These are phyloP conservation scores for Eilema griseolum DNA, from an alignment of 2,888 invertebrate species.

Conservation along the genomic window DNA sequence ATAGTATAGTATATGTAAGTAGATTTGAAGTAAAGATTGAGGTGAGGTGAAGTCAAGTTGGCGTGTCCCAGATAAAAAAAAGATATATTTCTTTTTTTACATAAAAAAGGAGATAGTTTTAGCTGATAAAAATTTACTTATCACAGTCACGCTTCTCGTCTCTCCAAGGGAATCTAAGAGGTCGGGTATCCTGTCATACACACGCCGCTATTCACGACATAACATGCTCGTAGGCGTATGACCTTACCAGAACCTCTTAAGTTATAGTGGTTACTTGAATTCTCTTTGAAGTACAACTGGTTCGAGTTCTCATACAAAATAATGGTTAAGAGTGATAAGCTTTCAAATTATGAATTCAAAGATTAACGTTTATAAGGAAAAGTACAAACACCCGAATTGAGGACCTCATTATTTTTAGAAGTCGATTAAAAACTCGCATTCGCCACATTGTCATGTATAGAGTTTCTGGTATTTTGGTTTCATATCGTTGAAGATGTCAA, in stretches of 20 bases:
- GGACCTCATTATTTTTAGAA: no score
- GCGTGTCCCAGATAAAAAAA: no score
- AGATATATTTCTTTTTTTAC: no score
- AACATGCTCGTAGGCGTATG: background rate
- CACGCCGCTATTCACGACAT: slow-evolving; percentile 12
- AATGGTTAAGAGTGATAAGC: background rate
- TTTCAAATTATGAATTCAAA: background rate
- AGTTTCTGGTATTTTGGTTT: background rate
- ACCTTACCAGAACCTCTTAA: background rate
- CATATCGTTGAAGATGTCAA: no score
- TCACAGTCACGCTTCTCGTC: slow-evolving; percentile 12
- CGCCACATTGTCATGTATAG: no score
- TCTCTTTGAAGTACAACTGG: background rate
- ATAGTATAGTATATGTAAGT: no score
- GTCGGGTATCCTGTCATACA: slow-evolving; percentile 16
- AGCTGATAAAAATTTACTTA: slow-evolving; percentile 10
- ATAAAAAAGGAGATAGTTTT: no score
- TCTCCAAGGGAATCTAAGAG: slow-evolving; percentile 16
- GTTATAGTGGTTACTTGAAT: background rate
- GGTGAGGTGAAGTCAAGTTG: no score
- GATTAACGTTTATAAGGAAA: background rate
- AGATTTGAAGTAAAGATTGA: no score
- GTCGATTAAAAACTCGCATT: no score
- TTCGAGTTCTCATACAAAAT: background rate
- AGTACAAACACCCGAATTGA: no score